These are phyloP conservation scores for Baronia brevicornis DNA, from an alignment of 2,888 invertebrate species.

Conservation along the genomic window DNA sequence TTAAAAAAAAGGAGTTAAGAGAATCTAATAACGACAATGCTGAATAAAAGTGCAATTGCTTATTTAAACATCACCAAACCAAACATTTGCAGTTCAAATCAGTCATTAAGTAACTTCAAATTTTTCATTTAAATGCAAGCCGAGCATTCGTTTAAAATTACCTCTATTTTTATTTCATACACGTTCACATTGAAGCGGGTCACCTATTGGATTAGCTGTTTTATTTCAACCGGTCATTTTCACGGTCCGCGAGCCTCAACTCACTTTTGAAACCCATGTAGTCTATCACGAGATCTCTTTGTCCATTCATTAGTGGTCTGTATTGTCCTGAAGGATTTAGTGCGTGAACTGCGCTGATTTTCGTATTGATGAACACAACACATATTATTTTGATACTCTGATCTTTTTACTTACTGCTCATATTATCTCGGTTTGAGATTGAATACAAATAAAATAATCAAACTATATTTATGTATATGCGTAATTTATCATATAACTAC, in stretches of 20 bases:
- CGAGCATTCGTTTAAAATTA: constrained; percentile 6
- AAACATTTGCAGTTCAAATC: too few species aligned
- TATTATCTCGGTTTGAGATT: constrained; percentile 18
- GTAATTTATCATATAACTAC: neutral
- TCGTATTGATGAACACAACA: constrained; percentile 18
- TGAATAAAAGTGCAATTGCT: too few species aligned
- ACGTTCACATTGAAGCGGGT: constrained; percentile 5
- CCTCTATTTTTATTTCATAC: constrained; percentile 1
- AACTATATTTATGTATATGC: too few species aligned
- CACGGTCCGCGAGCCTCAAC: constrained; percentile 15
- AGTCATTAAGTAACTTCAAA: too few species aligned
- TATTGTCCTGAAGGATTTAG: constrained; percentile 22
- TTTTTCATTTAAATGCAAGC: constrained; percentile 3
- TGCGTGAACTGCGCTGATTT: constrained; percentile 24
- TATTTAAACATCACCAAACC: too few species aligned
- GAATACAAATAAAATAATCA: too few species aligned
- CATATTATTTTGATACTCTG: constrained; percentile 4
- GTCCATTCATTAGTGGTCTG: constrained; percentile 21
- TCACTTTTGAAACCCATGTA: constrained; percentile 10
- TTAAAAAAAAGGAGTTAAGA: too few species aligned
- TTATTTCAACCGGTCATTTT: constrained; percentile 17
- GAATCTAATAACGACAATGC: too few species aligned
- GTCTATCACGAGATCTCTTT: constrained; percentile 14
- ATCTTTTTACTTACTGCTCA: constrained; percentile 9
- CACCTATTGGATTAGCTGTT: constrained; percentile 15